Base-by-base conservation (phyloP, 2,113 vertebrate genomes). In the Gnathonemus longibarbis region DNA sequence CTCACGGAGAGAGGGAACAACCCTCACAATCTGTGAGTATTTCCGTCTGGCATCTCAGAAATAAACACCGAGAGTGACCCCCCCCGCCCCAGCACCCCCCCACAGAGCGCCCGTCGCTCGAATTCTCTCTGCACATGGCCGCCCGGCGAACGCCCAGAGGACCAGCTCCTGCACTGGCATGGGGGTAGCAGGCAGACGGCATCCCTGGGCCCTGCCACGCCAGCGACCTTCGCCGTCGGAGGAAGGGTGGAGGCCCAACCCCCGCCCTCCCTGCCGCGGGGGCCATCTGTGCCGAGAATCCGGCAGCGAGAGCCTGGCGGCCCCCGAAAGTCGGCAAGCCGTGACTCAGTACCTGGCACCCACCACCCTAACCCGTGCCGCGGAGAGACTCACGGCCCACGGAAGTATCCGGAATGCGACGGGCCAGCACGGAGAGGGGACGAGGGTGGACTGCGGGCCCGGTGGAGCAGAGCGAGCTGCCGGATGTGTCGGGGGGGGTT, bases 1-100 rank as follows among this genome's bases (percentile, higher is more conserved):
- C 95, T 94, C 92, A 95, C 95, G 91, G 95, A 95, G 95, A 95
- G 95, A 93, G 95, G 96, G 94, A 96, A 96, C 94, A 95, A 96
- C 95, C 96, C 95, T 91, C 92, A 92, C 95, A 95, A 96, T 96
- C 95, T 96, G 95, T 94, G 94, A 92, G 93, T 95, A 95, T 95
- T 94, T 95, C 95, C 94, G 94, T 95, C 92, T 96, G 95, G 95
- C 95, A 95, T 88, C 91, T 85, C 91, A 91, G 92, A 92, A 90
- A 87, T 46, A 88, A 87, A 74, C 52, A 88, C 88, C 31, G 27
- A 84, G 80, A 42, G 90, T 84, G 87, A 89, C 15, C 87, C 90
- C 89, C 15, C 89, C 24, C 42, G 3, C 89, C 9, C 2, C 6
- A 24, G 46, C 49, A 49, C 6, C 62, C 48, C 35, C 62, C 83